Evolutionary conservation across 2,888 invertebrate genomes (phyloP), one percentile per base, ranked within the genome.

Genomic region (Brachylomia viminalis): DNA sequence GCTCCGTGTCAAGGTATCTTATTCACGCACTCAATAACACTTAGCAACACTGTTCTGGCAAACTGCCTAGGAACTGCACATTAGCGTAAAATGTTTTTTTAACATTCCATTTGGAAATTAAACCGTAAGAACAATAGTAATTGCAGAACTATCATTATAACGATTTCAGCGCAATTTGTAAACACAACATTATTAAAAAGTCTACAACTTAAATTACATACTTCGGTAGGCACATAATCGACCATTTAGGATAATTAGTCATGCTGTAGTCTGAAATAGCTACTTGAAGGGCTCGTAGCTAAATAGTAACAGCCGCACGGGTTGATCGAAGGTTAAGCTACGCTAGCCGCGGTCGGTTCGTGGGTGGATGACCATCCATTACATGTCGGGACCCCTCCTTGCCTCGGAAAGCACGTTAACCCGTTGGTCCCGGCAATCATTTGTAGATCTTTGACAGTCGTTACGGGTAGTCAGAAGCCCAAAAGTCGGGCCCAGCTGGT

Each of bases 31-130:
- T 69, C 33, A 65, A 75, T 67, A 75, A 42, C 71, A 75, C 71
- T 72, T 75, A 84, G 85, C 49, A 80, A 84, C 85, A 61, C 45
- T 11, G 30, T 65, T 68, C 47, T 82, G 82, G 85, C 82, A 84
- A 33, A 74, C 27, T 79, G 85, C 85, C 82, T 54, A 68, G 42
- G 33, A 61, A 70, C 68, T 71, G 58, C 49, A 72, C 45, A 62
- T 59, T 79, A 74, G 20, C 30, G 54, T 68, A 56, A 79, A 68
- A 38, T 61, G 33, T 64, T 74, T 58, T 67, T 72, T 79, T 56
- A 49, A 59, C n/a, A 56, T 73, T 52, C 33, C 52, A 70, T 52
- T 83, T 64, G 20, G 17, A 59, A 62, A 47, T 70, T 62, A 59
- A 72, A 49, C 68, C 10, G 70, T 47, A 42, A 10, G n/a, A 74